Conservation (phyloP, 1,140 invertebrate genomes). For the Sarcophaga peregrina region DNA sequence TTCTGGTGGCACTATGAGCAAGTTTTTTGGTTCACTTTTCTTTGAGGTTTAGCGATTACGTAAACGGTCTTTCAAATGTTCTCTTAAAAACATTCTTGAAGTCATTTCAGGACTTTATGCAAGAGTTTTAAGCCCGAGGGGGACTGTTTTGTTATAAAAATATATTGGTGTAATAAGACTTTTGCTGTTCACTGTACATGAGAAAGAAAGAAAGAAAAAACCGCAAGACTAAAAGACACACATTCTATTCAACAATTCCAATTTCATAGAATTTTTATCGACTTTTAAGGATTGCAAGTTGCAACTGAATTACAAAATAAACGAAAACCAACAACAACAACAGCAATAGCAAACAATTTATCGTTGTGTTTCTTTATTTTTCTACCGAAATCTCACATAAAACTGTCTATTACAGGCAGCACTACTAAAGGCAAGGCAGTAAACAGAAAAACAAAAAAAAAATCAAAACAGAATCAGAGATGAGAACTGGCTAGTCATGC, state of each 20-base stretch:
- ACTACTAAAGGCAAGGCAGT: too few relatives aligned
- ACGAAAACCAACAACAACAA: neutral
- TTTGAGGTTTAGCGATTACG: too few relatives aligned
- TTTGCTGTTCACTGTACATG: too few relatives aligned
- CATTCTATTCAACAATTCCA: conserved; percentile 11
- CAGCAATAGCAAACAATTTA: neutral
- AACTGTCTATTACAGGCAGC: conserved; percentile 14
- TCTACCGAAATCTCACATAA: conserved; percentile 3
- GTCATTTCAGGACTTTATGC: too few relatives aligned
- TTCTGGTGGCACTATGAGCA: too few relatives aligned
- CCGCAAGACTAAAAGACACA: neutral
- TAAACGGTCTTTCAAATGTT: too few relatives aligned
- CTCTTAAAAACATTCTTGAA: too few relatives aligned
- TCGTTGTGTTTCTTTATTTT: neutral
- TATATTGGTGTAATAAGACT: too few relatives aligned
- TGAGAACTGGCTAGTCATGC: conserved; percentile 8
- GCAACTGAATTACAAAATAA: neutral
- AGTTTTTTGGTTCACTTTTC: too few relatives aligned
- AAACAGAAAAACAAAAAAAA: neutral
- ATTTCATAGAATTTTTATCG: conserved; percentile 33
- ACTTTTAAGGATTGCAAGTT: conserved; percentile 29
- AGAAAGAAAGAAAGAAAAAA: too few relatives aligned
- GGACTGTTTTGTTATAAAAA: too few relatives aligned
- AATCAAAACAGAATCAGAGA: neutral
- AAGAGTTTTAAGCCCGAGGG: too few relatives aligned